phyloP scores from a whole-genome alignment of 2,113 vertebrate genomes.

The Microcebus griseorufus region DNA sequence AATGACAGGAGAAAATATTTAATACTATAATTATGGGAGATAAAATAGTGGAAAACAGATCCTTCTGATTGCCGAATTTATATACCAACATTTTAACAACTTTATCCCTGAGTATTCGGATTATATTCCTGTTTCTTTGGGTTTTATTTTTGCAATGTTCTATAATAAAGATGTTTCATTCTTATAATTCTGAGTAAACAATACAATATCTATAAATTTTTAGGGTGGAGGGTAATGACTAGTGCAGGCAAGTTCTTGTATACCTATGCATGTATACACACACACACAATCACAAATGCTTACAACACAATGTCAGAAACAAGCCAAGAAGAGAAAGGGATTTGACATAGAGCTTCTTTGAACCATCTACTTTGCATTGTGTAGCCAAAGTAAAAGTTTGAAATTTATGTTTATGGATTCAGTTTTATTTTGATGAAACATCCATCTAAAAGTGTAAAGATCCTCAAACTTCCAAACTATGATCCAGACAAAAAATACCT shows the following conservation, averaged over 20 bases:
- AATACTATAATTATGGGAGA: background rate
- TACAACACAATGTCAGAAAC: background rate
- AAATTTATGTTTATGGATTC: background rate
- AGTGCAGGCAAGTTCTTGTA: background rate
- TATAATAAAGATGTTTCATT: background rate
- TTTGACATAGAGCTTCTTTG: background rate
- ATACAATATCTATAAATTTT: background rate
- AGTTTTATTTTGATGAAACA: background rate
- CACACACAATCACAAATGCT: background rate
- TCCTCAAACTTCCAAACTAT: background rate
- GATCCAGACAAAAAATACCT: background rate
- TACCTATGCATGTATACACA: background rate
- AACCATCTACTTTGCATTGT: background rate
- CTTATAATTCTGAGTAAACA: background rate
- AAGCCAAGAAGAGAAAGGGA: background rate
- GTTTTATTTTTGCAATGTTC: background rate
- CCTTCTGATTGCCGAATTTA: background rate
- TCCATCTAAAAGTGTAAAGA: background rate
- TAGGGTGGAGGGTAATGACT: background rate
- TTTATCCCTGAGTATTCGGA: background rate
- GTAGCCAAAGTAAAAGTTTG: background rate
- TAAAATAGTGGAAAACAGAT: background rate
- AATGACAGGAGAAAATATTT: background rate
- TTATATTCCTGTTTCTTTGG: background rate
- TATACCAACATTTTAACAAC: background rate